Conservation (phyloP, 2,113 vertebrate genomes). For the Cercocebus atys region DNA sequence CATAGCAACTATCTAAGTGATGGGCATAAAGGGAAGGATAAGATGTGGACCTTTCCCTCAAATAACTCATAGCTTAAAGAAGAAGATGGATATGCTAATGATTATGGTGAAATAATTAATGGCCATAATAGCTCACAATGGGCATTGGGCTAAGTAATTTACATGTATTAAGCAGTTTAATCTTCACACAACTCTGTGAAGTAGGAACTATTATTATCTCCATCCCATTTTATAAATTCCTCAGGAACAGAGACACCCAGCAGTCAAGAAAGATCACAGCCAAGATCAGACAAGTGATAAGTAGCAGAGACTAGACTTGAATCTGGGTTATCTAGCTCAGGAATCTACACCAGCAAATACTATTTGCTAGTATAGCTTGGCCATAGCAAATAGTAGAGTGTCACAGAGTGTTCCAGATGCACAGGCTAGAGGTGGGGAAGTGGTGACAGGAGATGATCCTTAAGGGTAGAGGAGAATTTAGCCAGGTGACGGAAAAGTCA, state of each 20-base stretch:
- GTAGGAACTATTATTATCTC: neutral
- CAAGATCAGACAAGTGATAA: neutral
- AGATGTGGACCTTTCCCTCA: neutral
- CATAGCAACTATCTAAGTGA: neutral
- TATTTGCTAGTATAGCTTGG: neutral
- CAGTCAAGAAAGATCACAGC: neutral
- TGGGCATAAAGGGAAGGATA: neutral
- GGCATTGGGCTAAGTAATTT: neutral
- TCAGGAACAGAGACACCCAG: neutral
- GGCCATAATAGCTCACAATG: neutral
- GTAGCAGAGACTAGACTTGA: neutral
- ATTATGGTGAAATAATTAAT: neutral
- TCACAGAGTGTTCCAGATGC: neutral
- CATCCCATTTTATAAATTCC: neutral
- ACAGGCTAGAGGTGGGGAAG: neutral
- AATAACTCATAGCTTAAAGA: neutral
- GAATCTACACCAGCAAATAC: too few relatives aligned
- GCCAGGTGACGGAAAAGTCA: neutral
- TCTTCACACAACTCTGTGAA: neutral
- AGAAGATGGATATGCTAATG: neutral
- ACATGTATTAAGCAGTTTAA: neutral
- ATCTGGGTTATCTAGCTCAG: too few relatives aligned
- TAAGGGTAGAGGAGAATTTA: neutral
- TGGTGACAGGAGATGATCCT: neutral
- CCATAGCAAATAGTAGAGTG: rapidly evolving